phyloP scores from a whole-genome alignment of 53 echinoderm and acorn worm genomes.

The Holothuria leucospilota region DNA sequence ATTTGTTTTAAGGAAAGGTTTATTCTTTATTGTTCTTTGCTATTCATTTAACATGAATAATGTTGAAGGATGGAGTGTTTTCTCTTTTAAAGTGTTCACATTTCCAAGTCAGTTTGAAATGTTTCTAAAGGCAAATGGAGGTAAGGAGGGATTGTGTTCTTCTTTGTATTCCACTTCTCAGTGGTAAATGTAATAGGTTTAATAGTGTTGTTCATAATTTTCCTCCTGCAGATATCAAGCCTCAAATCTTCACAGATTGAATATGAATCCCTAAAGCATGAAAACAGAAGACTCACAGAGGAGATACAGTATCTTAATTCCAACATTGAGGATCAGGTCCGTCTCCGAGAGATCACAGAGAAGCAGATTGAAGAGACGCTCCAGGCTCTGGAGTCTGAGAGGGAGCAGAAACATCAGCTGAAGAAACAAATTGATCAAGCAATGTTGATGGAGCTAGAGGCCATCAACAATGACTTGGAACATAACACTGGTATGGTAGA shows the following conservation, averaged over 20 bases:
- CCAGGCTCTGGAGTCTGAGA: slow-evolving; percentile 88
- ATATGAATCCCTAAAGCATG: slow-evolving; percentile 95
- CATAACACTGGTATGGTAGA: slow-evolving; percentile 75
- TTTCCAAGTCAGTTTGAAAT: too few relatives aligned
- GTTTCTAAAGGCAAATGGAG: too few relatives aligned
- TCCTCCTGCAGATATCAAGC: slow-evolving; percentile 74
- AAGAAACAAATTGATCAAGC: slow-evolving; percentile 95
- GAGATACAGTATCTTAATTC: slow-evolving; percentile 95
- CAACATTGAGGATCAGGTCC: slow-evolving; percentile 87
- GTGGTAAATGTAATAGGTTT: too few relatives aligned
- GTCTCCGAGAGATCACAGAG: slow-evolving; percentile 92
- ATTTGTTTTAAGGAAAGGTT: too few relatives aligned
- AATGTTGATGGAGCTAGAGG: slow-evolving; percentile 94
- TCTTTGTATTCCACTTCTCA: too few relatives aligned
- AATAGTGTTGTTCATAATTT: too few relatives aligned
- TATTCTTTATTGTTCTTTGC: too few relatives aligned
- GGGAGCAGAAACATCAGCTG: slow-evolving; percentile 97
- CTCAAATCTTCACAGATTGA: slow-evolving; percentile 97
- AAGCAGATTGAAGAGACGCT: slow-evolving; percentile 98
- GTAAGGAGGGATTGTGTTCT: too few relatives aligned
- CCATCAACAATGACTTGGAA: slow-evolving; percentile 93
- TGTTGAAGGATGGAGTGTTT: too few relatives aligned
- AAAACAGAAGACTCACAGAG: slow-evolving; percentile 85
- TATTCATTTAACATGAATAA: too few relatives aligned
- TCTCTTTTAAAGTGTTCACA: too few relatives aligned